Evolutionary conservation across 53 echinoderm and acorn worm genomes (phyloP).

Genomic region (Holothuria leucospilota): DNA sequence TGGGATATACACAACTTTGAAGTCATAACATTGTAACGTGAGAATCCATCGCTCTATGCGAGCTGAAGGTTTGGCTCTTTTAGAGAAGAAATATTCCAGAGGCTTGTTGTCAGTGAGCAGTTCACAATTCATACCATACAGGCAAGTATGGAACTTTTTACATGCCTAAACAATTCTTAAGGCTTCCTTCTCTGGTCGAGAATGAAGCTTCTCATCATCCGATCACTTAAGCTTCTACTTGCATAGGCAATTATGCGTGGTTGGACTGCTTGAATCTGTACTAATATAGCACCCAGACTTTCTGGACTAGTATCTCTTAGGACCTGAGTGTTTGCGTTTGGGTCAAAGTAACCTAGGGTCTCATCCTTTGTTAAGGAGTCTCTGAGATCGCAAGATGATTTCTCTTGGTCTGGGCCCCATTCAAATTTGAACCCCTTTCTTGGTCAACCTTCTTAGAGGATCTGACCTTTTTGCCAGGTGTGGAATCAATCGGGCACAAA

Average conservation of each 20-base stretch:
- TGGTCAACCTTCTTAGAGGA: constrained; percentile 46
- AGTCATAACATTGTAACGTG: constrained; percentile 57
- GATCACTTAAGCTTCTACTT: constrained; percentile 53
- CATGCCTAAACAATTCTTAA: constrained; percentile 65
- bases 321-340: constrained; percentile 28
- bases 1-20: constrained; percentile 63
- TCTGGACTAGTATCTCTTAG: constrained; percentile 75
- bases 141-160: constrained; percentile 54
- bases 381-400: constrained; percentile 34
- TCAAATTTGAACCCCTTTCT: constrained; percentile 11
- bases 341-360: constrained; percentile 65
- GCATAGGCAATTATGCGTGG: constrained; percentile 56
- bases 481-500: constrained; percentile 31
- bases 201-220: constrained; percentile 2
- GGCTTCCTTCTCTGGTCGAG: constrained; percentile 50
- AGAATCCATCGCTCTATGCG: constrained; percentile 66
- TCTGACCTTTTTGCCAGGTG: constrained; percentile 52
- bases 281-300: constrained; percentile 69
- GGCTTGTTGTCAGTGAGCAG: constrained; percentile 69
- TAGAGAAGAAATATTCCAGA: constrained; percentile 56
- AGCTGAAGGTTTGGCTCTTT: constrained; percentile 58
- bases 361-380: constrained; percentile 35
- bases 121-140: constrained; percentile 58
- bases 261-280: constrained; percentile 52
- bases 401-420: background rate